Conservation (phyloP, 1,140 invertebrate species). For the Drosophila yakuba region DNA sequence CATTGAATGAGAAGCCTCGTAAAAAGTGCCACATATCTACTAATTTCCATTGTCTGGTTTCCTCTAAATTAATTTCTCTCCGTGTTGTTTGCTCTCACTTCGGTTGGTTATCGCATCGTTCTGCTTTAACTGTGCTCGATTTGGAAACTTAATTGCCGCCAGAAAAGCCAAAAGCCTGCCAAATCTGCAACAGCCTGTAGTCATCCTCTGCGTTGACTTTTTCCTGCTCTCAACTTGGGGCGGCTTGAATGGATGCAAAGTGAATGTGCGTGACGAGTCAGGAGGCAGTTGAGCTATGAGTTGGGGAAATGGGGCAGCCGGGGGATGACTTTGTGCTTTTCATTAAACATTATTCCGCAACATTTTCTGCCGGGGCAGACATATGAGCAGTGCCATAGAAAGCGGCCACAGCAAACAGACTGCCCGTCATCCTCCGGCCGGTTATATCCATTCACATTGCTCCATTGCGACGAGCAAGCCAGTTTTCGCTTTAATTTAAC, state of each 20-base stretch:
- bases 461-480: conserved; percentile 27
- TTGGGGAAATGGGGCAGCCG: neutral
- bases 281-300: neutral
- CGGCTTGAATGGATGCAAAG: conserved; percentile 75
- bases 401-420: conserved; percentile 69
- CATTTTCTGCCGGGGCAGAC: conserved; percentile 53
- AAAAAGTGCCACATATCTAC: too few relatives aligned
- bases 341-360: conserved; percentile 82
- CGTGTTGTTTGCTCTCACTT: neutral
- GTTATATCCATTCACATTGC: neutral
- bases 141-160: conserved; percentile 61
- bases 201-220: conserved; percentile 31
- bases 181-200: conserved; percentile 33
- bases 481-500: conserved; percentile 81
- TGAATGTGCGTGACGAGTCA: conserved; percentile 72
- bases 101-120: conserved; percentile 44
- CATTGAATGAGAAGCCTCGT: too few relatives aligned
- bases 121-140: conserved; percentile 56
- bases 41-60: too few relatives aligned
- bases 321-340: conserved; percentile 79
- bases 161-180: conserved; percentile 30
- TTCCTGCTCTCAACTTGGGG: conserved; percentile 26
- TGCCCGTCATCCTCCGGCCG: conserved; percentile 15
- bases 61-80: too few relatives aligned
- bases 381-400: conserved; percentile 64